Evolutionary conservation across 2,888 invertebrate genomes (phyloP), one percentile per base, ranked within the genome.

Genomic region (Oxycera nigricornis): DNA sequence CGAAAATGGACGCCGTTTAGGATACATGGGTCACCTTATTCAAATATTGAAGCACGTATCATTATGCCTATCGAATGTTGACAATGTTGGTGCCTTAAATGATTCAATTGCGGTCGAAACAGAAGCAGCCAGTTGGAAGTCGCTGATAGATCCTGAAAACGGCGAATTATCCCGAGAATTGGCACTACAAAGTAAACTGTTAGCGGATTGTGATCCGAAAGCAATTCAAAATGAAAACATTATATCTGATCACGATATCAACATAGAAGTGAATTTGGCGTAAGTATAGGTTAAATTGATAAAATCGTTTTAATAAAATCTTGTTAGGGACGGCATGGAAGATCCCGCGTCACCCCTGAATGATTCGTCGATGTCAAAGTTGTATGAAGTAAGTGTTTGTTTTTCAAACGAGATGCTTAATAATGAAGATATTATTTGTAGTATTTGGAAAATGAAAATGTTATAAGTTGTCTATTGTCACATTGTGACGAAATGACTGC

Each of bases 11-110:
- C 84, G 88, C 73, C 87, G 90, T 72, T 86, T 89, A 80, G 90
- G 90, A 79, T 90, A 90, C 79, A 90, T 90, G 90, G 90, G 90
- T 75, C 90, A 90, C 82, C 85, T 90, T 80, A 90, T 90, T 79
- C 88, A 88, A 82, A 89, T 90, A 80, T 86, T 88, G 46, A 88
- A 88, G 82, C 87, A 87, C 81, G 86, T 90, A 79, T 87, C 87
- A 75, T 81, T 80, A 77, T 83, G 82, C 82, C 82, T 84, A 81
- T 81, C 81, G 79, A 83, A 83, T 81, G 85, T 84, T 80, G 87
- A 88, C 84, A 86, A 88, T 82, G 86, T 87, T 81, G 88, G 86
- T 82, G 85, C 87, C 80, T 83, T 88, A 81, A 87, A 90, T 78
- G 85, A 87, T 80, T 86, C 86, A 78, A 87, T 84, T 81, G 81